phyloP scores from a whole-genome alignment of 2,888 invertebrate genomes.

The Ashinkailepas kermadecensis region DNA sequence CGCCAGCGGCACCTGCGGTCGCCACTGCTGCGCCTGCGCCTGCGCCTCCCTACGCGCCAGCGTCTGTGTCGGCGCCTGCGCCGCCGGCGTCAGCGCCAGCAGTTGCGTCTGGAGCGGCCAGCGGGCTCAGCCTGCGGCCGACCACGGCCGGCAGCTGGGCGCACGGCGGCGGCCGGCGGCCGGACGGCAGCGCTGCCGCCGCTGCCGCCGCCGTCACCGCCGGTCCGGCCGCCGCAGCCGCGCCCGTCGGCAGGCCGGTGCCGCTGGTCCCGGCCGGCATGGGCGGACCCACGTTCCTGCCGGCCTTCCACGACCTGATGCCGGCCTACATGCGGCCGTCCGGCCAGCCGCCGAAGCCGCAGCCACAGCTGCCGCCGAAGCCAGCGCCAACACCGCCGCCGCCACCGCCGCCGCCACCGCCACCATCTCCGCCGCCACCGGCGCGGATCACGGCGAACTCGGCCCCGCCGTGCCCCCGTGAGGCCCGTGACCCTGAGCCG shows the following conservation, averaged over 20 bases:
- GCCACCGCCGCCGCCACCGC: not conserved
- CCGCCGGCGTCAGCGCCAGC: not conserved
- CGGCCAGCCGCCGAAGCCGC: not conserved
- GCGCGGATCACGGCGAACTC: not conserved
- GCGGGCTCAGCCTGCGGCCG: not conserved
- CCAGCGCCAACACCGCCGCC: not conserved
- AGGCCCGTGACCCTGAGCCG: not conserved
- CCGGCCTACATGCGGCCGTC: conserved; percentile 12
- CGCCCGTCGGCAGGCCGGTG: not conserved
- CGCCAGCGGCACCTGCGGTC: not conserved
- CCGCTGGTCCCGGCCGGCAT: not conserved
- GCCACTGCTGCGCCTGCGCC: not conserved
- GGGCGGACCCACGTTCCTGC: not conserved
- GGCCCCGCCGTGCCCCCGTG: not conserved
- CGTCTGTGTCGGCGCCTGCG: not conserved
- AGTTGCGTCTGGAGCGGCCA: not conserved
- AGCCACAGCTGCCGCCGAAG: not conserved
- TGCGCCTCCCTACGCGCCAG: not conserved
- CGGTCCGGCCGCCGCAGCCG: not conserved
- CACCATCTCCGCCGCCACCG: not conserved
- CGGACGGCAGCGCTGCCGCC: not conserved
- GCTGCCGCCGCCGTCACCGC: not conserved
- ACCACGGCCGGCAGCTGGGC: conserved; percentile 15
- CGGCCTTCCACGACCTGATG: conserved; percentile 5
- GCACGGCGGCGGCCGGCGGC: not conserved